phyloP scores from a whole-genome alignment of 2,888 invertebrate species.

The Drosophila pseudotakahashii region DNA sequence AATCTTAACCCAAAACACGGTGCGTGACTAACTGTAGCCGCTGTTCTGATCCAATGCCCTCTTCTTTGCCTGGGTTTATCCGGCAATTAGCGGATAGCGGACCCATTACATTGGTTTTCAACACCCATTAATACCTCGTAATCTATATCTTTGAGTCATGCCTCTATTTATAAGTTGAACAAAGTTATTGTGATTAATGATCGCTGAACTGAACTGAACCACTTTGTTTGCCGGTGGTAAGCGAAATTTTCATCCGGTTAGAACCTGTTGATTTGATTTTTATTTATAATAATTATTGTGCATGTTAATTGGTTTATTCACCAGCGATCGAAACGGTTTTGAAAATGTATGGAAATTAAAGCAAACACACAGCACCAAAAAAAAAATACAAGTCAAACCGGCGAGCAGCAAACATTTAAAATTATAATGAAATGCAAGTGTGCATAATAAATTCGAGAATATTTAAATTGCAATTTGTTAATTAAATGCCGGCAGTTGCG shows the following conservation, averaged over 20 bases:
- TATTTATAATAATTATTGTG: slow-evolving; percentile 47
- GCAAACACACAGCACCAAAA: slow-evolving; percentile 35
- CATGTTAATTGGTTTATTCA: slow-evolving; percentile 73
- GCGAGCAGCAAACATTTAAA: slow-evolving; percentile 21
- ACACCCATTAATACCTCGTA: slow-evolving; percentile 22
- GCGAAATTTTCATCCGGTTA: slow-evolving; percentile 65
- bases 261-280: slow-evolving; percentile 43
- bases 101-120: slow-evolving; percentile 37
- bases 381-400: slow-evolving; percentile 31
- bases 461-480: slow-evolving; percentile 48
- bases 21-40: slow-evolving; percentile 31
- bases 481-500: slow-evolving; percentile 65
- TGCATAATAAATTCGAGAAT: slow-evolving; percentile 45
- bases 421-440: slow-evolving; percentile 36
- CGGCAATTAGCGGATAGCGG: slow-evolving; percentile 30
- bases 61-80: slow-evolving; percentile 40
- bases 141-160: slow-evolving; percentile 42
- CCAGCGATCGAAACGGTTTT: slow-evolving; percentile 53
- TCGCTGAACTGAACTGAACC: background rate
- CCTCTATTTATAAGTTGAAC: background rate
- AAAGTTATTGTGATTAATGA: slow-evolving; percentile 42
- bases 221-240: slow-evolving; percentile 24
- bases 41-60: slow-evolving; percentile 30
- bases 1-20: slow-evolving; percentile 32
- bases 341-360: slow-evolving; percentile 45